Evolutionary conservation across 92 coral and sea anemone species (phyloP).

Genomic region (Plumapathes pennacea): DNA sequence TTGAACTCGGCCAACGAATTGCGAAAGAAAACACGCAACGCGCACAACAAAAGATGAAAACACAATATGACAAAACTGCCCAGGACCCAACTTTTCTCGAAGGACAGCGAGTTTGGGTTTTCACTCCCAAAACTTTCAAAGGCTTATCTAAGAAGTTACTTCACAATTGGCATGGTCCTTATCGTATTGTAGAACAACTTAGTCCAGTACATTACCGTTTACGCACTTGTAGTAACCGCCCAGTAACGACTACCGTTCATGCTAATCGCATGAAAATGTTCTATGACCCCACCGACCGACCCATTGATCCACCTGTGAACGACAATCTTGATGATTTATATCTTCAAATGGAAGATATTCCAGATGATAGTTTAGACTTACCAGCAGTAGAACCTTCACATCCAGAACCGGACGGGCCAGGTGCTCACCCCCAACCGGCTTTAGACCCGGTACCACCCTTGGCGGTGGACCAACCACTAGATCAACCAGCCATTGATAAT

Average conservation of each 20-base stretch:
- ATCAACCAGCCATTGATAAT: no score
- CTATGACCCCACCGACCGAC: conserved; percentile 32
- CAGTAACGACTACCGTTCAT: conserved; percentile 31
- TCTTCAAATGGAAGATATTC: no score
- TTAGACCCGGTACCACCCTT: no score
- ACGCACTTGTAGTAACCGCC: conserved; percentile 20
- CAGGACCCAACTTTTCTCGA: conserved; percentile 4
- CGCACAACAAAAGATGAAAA: conserved; percentile 63
- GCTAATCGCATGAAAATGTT: conserved; percentile 34
- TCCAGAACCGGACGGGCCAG: no score
- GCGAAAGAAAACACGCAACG: conserved; percentile 35
- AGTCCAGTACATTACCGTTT: conserved; percentile 34
- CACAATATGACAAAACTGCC: conserved; percentile 26
- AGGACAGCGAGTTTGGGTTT: conserved; percentile 56
- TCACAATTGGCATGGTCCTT: conserved; percentile 51
- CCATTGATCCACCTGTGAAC: conserved; percentile 31
- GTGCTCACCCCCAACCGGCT: no score
- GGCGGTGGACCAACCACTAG: no score
- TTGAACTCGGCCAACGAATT: conserved; percentile 46
- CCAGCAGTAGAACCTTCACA: no score
- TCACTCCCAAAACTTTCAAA: conserved; percentile 17
- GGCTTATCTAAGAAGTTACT: conserved; percentile 29
- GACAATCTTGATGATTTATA: no score
- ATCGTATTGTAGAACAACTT: conserved; percentile 16
- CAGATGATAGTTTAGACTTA: no score